These are phyloP conservation scores for Candidula unifasciata DNA, from an alignment of 2,888 invertebrate species.

Conservation along the genomic window DNA sequence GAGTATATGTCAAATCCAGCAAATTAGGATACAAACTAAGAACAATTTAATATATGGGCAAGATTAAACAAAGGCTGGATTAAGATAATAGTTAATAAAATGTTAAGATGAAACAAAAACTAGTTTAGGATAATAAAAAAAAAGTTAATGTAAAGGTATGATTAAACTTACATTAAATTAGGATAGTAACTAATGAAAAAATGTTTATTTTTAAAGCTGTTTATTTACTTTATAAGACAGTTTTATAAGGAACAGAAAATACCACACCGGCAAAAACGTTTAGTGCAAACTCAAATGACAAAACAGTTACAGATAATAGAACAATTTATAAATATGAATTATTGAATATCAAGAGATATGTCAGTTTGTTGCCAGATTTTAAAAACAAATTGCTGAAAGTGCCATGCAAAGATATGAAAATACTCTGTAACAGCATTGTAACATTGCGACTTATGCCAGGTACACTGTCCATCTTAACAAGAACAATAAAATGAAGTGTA, in stretches of 20 bases:
- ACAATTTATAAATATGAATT: slow-evolving; percentile 23
- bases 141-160: too few relatives aligned
- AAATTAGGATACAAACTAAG: too few relatives aligned
- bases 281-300: not conserved
- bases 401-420: not conserved
- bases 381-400: not conserved
- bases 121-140: too few relatives aligned
- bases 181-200: not conserved
- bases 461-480: not conserved
- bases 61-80: too few relatives aligned
- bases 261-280: not conserved
- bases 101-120: too few relatives aligned
- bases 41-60: too few relatives aligned
- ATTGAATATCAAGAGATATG: not conserved
- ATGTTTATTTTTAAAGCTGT: not conserved
- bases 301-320: not conserved
- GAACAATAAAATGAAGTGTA: too few relatives aligned
- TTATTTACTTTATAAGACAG: too few relatives aligned
- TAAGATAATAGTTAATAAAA: too few relatives aligned
- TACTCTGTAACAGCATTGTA: not conserved
- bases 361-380: not conserved
- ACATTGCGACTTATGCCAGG: not conserved
- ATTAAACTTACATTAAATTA: too few relatives aligned
- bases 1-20: too few relatives aligned
- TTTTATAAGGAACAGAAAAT: too few relatives aligned